Evolutionary conservation across 92 coral and sea anemone species (phyloP).

Genomic region (Desmophyllum pertusum): DNA sequence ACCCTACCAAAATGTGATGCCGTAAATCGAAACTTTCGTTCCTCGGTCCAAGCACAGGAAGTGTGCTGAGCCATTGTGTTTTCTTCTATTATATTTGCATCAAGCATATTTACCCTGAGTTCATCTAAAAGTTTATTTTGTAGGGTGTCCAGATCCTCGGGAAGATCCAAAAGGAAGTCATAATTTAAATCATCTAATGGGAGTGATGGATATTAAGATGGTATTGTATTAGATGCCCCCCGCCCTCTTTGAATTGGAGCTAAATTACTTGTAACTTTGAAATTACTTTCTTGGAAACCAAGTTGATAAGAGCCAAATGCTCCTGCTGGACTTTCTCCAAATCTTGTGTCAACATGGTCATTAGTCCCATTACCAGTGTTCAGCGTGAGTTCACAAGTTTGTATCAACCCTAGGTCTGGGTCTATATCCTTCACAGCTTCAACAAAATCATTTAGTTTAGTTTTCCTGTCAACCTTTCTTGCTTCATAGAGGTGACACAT

Average conservation of each 20-base stretch:
- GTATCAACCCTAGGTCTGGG: no score
- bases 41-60: conserved; percentile 40
- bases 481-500: no score
- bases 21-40: conserved; percentile 51
- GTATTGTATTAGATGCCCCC: neutral
- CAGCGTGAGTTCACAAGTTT: no score
- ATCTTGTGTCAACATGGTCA: neutral
- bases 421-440: no score
- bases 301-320: conserved; percentile 67
- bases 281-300: conserved; percentile 34
- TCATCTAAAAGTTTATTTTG: conserved; percentile 37
- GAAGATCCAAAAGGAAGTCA: conserved; percentile 35
- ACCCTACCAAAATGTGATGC: conserved; percentile 53
- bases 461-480: no score
- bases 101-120: neutral
- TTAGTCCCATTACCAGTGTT: no score
- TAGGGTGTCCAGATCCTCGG: conserved; percentile 33
- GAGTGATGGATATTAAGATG: conserved; percentile 48
- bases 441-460: no score
- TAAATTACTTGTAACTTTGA: conserved; percentile 21
- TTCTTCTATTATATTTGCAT: conserved; percentile 45
- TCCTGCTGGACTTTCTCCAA: neutral
- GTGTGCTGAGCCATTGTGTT: conserved; percentile 47
- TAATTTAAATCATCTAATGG: conserved; percentile 45
- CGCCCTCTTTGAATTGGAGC: conserved; percentile 1